Base-by-base conservation (phyloP, 2,113 vertebrate genomes). In the Phycodurus eques region DNA sequence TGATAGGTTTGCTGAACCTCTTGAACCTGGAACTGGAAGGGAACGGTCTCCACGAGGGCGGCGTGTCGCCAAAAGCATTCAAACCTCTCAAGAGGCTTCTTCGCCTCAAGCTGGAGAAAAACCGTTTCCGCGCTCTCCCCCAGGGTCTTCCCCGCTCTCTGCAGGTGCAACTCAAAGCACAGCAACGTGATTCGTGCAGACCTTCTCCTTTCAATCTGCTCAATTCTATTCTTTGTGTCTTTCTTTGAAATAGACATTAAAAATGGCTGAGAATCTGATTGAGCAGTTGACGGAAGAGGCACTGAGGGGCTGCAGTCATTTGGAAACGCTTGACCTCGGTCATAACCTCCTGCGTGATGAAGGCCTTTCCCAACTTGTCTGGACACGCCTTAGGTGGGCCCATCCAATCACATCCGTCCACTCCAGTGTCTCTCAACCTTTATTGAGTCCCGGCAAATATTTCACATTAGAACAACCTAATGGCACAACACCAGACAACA, bases 271-370 rank as follows among this genome's bases (percentile, higher is more conserved):
- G 46, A 95, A 92, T 46, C 56, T 77, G 62, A 85, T 94, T 1
- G 88, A 92, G 71, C 88, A 92, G 61, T 73, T 94, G 64, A 71
- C 72, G 2, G 90, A 91, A 9, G 85, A 83, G 2, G 44, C 86
- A 0, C 80, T 94, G 71, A 93, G 83, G 43, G 77, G 72, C 64
- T 89, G 83, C 17, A 44, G 72, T 27, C 86, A 88, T 66, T 81
- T 95, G 71, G 87, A 68, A 8, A 69, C 82, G 17, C 76, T 95
- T 63, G 87, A 92, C 62, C 88, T 95, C 72, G 94, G 92, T 76
- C 92, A 92, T 81, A 95, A 94, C 85, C 68, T 68, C 17, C 85
- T 95, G 65, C 85, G 86, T 59, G 92, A 95, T 61, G 82, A 89
- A 74, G 47, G 44, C 71, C 89, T 94, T 5, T 76, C 67, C 0